Evolutionary conservation across 2,113 vertebrate genomes (phyloP), one percentile per base, ranked within the genome.

Genomic region (Willisornis vidua): DNA sequence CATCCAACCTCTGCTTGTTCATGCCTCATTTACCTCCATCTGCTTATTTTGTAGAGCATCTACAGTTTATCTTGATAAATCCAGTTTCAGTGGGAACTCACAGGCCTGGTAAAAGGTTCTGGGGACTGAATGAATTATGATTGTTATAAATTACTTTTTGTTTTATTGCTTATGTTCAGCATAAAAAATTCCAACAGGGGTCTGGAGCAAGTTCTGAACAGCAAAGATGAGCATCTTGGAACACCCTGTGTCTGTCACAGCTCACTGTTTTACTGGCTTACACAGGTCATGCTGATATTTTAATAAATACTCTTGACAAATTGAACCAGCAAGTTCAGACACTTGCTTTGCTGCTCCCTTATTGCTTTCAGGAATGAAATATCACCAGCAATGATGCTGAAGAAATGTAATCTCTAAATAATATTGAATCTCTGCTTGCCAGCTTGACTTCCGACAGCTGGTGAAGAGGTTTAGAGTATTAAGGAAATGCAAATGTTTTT

Each of bases 321-420:
- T 74, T 23, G 71, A 91, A 37, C 41, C 52, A 91, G 52, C 33
- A 75, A 57, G 29, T 57, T 85, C n/a, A 71, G 75, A 29, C 55
- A 55, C 80, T 93, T 91, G 74, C 78, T 66, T 91, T 95, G 78
- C 66, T 82, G 71, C 35, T 89, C 19, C 23, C 20, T 90, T 90
- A 58, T 25, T 93, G 79, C 79, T 91, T 91, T 91, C 65, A 87
- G 92, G 68, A 87, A 67, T 90, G 86, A 90, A 80, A 19, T 83
- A 91, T 59, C 72, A 45, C 67, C 59, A 80, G 62, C 55, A 71
- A 10, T 25, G 61, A 67, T 94, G 72, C 55, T 71, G 48, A 84
- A 80, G 65, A 80, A 77, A 63, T 67, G 43, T 90, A 71, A 43
- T 83, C 51, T 66, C 29, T 76, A 80, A 94, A 84, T 88, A 82